phyloP scores from a whole-genome alignment of 2,797 vertebrate genomes.

The Peromyscus nudipes region DNA sequence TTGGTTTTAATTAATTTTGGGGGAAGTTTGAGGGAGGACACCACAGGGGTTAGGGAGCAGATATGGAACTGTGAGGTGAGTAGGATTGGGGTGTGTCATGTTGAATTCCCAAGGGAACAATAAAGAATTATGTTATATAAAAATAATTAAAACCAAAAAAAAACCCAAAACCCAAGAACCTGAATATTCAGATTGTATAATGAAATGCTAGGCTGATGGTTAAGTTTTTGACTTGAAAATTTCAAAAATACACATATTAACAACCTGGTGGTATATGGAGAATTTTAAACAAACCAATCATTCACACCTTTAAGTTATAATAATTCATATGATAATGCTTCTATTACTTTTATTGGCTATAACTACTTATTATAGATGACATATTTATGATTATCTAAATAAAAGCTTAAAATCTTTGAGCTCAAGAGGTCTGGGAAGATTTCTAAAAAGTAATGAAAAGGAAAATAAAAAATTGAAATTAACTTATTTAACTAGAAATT shows the following conservation, averaged over 20 bases:
- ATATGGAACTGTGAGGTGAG: neutral
- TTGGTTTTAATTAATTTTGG: neutral
- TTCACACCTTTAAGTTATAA: neutral
- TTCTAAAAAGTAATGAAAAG: slow-evolving; percentile 2
- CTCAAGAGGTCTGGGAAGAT: neutral
- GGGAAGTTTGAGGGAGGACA: neutral
- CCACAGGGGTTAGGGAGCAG: neutral
- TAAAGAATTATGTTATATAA: neutral
- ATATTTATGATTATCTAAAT: neutral
- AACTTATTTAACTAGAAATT: slow-evolving; percentile 55
- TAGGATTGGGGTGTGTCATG: neutral
- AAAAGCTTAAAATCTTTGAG: neutral
- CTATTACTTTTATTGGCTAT: neutral
- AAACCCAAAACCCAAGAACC: neutral
- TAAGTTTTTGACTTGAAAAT: slow-evolving; percentile 31
- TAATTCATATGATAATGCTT: neutral
- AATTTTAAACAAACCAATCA: neutral
- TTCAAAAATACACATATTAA: neutral
- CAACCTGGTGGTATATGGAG: neutral
- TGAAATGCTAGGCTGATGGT: neutral
- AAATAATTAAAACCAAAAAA: neutral
- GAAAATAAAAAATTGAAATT: neutral
- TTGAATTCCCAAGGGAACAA: neutral
- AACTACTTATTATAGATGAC: neutral
- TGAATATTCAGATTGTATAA: neutral